Base-by-base conservation (phyloP, 2,113 vertebrate species). In the Neotoma lepida region DNA sequence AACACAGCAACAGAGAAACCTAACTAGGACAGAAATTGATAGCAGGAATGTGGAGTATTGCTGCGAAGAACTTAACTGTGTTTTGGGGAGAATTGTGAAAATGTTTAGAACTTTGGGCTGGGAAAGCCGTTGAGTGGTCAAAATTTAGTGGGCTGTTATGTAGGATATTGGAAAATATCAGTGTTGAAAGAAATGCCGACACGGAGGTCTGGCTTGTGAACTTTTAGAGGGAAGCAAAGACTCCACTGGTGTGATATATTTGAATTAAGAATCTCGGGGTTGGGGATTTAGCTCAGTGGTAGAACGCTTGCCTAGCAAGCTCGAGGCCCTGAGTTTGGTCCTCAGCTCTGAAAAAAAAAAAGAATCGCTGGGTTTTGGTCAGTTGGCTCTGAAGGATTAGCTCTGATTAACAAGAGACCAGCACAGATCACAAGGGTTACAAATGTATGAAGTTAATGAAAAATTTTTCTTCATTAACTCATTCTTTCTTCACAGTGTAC, bases 381-480 rank as follows among this genome's bases (percentile, higher is more conserved):
- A 70, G 7, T 70, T 70, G 68, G 35, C 68, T 70, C 35, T 70
- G 68, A 70, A 70, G 33, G 17, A 70, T 70, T 70, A n/a, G 35
- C 68, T 70, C 35, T 70, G 35, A n/a, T n/a, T 70, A n/a, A 70
- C 6, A 70, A 70, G 68, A 70, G 35, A 70, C 35, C 54, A 73
- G 74, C 73, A 46, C 28, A 66, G 56, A 91, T 88, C 77, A 76
- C 68, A 81, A 78, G 46, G 24, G 58, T 18, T 63, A 61, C 33
- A 92, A 85, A 84, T 41, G 49, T 92, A 33, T 56, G 41, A 74
- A 88, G 30, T 44, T 13, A 88, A 66, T 39, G 30, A 74, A 95
- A 84, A 22, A 56, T 82, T 81, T 74, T 89, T 68, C 44, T 64
- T 46, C 66, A 18, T 54, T 76, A 76, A 39, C 68, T 39, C 58